phyloP scores from a whole-genome alignment of 1,140 invertebrate species.

The Cataglyphis hispanica region DNA sequence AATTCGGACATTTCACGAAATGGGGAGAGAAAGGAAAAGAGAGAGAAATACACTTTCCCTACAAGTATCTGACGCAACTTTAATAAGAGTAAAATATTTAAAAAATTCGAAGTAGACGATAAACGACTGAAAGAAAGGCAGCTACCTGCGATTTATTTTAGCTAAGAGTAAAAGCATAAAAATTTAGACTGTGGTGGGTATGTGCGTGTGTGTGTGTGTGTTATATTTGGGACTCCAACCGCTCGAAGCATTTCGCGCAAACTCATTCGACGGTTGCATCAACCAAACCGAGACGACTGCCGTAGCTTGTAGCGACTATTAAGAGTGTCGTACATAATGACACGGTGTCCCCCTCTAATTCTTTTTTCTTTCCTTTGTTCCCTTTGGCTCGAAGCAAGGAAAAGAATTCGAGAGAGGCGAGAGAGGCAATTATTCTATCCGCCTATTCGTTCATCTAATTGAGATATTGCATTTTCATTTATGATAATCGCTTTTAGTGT shows the following conservation, averaged over 20 bases:
- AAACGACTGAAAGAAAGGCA: neutral
- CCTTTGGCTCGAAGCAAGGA: neutral
- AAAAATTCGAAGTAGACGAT: neutral
- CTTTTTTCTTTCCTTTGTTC: conserved; percentile 10
- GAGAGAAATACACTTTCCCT: neutral
- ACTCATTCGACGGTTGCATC: conserved; percentile 66
- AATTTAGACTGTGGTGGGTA: neutral
- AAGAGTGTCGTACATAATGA: conserved; percentile 23
- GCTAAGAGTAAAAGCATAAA: neutral
- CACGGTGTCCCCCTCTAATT: neutral
- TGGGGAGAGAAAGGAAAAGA: too few relatives aligned
- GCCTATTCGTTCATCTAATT: conserved; percentile 16
- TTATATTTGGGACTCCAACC: neutral
- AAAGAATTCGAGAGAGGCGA: conserved; percentile 33
- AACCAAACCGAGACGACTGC: conserved; percentile 48
- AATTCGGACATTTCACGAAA: neutral
- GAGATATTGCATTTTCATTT: conserved; percentile 25
- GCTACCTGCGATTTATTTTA: neutral
- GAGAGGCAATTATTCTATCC: conserved; percentile 8
- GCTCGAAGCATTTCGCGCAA: conserved; percentile 45
- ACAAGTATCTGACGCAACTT: conserved; percentile 30
- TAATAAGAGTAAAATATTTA: neutral
- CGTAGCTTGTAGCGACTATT: neutral
- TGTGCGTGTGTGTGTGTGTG: too few relatives aligned
- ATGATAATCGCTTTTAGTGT: neutral